Evolutionary conservation across 2,888 invertebrate species (phyloP), one percentile per base, ranked within the genome.

Genomic region (Notocelia uddmanniana): DNA sequence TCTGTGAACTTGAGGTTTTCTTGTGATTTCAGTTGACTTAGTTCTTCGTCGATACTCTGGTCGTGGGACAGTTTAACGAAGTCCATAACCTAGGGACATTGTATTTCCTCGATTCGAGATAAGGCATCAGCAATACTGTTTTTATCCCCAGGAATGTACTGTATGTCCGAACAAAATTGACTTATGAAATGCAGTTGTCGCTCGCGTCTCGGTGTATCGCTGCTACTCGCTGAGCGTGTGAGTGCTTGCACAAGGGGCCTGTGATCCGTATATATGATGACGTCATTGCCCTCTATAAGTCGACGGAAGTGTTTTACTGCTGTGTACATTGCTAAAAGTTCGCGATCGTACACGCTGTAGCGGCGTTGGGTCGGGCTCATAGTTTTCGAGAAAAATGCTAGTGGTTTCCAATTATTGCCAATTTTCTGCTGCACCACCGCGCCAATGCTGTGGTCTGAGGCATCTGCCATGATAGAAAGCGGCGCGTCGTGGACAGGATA

Each of bases 71-170:
- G 18, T 8, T 34, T 19, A 1, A 37, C 19, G 13, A 37, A 58
- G 19, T 58, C 37, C 19, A 58, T 21, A 18, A 37, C 19, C 3
- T 37, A 37, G 1, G 58, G 34, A 34, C 34, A 37, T 2, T 55
- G 26, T n/a, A 77, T 76, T 5, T 73, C 74, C 66, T 74, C 73
- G 2, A 77, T 60, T 1, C 76, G 62, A 19, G 76, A 79, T 62
- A 79, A 41, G 0, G 77, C 70, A 34, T 78, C 77, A n/a, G 77
- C 79, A 0, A 76, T 76, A 6, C 41, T 10, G 58, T 78, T 77
- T 0, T 72, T 34, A 64, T 75, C 67, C 0, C 76, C 76, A 15
- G 73, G 11, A 10, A 76, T 62, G 66, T 77, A 77, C 18, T 64
- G 41, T 0, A 77, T 78, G 2, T 11, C 57, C 0, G 69, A 59